Base-by-base conservation (phyloP, 2,113 vertebrate species). In the Lipophrys pholis region DNA sequence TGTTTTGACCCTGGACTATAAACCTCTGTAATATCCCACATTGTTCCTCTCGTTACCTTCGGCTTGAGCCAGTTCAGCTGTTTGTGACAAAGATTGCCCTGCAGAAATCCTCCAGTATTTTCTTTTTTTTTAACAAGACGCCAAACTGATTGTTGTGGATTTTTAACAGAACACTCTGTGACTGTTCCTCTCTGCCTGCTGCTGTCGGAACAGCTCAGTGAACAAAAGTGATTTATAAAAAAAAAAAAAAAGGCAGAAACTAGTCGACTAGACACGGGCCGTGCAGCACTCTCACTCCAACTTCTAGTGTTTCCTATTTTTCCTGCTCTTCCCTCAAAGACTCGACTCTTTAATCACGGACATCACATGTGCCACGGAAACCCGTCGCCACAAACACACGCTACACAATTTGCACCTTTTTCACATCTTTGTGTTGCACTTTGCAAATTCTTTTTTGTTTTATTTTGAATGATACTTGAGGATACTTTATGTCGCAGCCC, bases 371-470 rank as follows among this genome's bases (percentile, higher is more conserved):
- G 87, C 83, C 90, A 90, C 72, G 76, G 52, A 50, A 68, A 16
- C 35, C 45, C 64, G 39, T 61, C 53, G 40, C 50, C 50, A 56
- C 52, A 62, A 49, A 64, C 55, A 42, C 65, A 68, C 55, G 59
- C 49, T 65, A 51, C 43, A 71, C 72, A 76, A 66, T 85, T 85
- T 91, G 85, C 90, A 92, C 90, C 87, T 91, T 91, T 82, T 62
- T 68, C 50, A 50, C 76, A 48, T 67, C 48, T 56, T 36, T 73
- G 55, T 91, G 76, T 92, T 86, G 90, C 90, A 92, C 90, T 94
- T 93, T 92, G 78, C 85, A 75, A 69, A 69, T 79, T 89, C 86
- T 52, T 70, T 82, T 70, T 82, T 54, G 69, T 73, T 69, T 81
- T 84, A 62, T 7, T 58, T 7, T 10, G 4, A 78, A 81, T 61